Evolutionary conservation across 1,140 invertebrate species (phyloP).

Genomic region (Batillaria attramentaria): DNA sequence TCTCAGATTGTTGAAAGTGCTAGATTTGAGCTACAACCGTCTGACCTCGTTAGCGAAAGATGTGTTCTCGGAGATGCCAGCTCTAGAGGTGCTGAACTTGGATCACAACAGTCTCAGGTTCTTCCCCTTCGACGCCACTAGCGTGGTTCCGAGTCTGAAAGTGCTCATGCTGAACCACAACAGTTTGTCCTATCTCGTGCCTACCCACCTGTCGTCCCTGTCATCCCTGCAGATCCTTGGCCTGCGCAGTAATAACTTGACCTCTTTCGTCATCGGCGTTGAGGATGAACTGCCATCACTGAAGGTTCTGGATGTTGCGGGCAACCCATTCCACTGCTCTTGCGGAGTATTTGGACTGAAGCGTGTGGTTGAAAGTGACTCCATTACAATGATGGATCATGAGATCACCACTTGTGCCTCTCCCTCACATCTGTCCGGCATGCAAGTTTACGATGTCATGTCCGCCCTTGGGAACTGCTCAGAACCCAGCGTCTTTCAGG

Average conservation of each 20-base stretch:
- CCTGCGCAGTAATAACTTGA: constrained; percentile 45
- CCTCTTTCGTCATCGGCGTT: constrained; percentile 32
- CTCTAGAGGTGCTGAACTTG: constrained; percentile 46
- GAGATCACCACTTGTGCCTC: constrained; percentile 43
- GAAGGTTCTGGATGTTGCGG: constrained; percentile 43
- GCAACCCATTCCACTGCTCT: constrained; percentile 64
- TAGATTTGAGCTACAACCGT: constrained; percentile 54
- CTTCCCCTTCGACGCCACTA: constrained; percentile 37
- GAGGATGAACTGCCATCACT: constrained; percentile 35
- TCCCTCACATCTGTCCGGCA: constrained; percentile 34
- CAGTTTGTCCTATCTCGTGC: constrained; percentile 38
- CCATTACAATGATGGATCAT: neutral
- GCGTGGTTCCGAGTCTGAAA: constrained; percentile 32
- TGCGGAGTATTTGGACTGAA: constrained; percentile 48
- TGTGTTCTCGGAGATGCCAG: constrained; percentile 40
- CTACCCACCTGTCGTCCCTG: constrained; percentile 29
- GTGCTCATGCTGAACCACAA: constrained; percentile 45
- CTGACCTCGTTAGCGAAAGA: constrained; percentile 38
- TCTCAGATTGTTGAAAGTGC: constrained; percentile 41
- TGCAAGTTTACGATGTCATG: constrained; percentile 42
- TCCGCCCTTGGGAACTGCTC: constrained; percentile 42
- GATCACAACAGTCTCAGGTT: constrained; percentile 41
- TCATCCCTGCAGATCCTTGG: constrained; percentile 38
- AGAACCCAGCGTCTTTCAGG: constrained; percentile 35
- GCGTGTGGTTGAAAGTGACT: neutral